A percentile compares a stretch with the other conserved stretches of the same genome.
Evolutionary conservation across 2,113 vertebrate genomes (phyloP).

Genomic region (Tichodroma muraria): DNA sequence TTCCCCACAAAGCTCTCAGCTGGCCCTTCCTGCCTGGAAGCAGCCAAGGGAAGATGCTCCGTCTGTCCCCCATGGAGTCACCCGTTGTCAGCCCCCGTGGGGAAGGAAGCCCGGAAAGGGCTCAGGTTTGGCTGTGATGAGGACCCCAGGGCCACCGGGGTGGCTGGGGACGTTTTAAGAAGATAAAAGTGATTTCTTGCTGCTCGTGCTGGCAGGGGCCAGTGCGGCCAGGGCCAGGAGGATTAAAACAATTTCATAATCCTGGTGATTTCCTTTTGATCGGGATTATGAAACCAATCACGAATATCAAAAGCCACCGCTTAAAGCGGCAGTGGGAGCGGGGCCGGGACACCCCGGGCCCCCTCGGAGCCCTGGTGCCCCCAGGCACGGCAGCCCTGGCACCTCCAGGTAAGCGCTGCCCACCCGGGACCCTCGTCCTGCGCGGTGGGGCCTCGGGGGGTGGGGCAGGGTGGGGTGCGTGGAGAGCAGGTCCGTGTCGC

Average conservation of each 20-base stretch:
- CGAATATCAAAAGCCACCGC: constrained; percentile 61
- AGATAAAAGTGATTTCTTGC: constrained; percentile 6
- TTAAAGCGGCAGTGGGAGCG: not conserved
- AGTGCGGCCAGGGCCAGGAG: not conserved
- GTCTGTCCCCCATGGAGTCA: not conserved
- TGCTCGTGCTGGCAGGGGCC: not conserved
- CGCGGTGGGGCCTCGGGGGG: fast-evolving
- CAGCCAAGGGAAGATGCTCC: fast-evolving
- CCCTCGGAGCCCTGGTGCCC: not conserved
- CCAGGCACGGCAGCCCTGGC: not conserved
- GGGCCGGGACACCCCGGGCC: not conserved
- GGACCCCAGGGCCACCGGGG: not conserved
- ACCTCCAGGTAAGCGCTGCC: not conserved
- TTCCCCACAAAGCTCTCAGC: not conserved
- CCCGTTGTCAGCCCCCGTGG: not conserved
- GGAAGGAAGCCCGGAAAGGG: not conserved
- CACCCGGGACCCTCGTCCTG: not conserved
- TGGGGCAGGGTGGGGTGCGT: fast-evolving
- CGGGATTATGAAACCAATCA: constrained; percentile 73
- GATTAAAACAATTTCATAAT: constrained; percentile 71
- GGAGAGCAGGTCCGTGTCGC: fast-evolving
- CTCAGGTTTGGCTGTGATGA: not conserved
- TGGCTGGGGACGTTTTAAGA: not conserved
- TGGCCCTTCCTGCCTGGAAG: not conserved
- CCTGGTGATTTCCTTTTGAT: constrained; percentile 64